Conservation (phyloP, 2,888 invertebrate species). For the Digitonthophagus gazella region DNA sequence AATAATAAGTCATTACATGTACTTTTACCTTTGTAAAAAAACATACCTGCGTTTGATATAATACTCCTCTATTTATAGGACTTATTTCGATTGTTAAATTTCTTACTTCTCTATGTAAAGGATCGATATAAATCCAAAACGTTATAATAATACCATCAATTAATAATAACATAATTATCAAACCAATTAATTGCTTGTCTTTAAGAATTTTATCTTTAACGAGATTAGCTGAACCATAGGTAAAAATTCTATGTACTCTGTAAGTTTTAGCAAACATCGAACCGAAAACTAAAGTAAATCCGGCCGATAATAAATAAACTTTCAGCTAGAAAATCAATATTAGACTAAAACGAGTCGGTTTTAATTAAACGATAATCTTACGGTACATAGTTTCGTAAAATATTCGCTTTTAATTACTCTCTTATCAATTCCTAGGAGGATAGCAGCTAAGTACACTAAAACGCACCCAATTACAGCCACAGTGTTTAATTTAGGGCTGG, state of each 20-base stretch:
- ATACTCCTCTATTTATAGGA: constrained; percentile 73
- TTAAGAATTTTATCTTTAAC: constrained; percentile 88
- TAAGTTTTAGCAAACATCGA: constrained; percentile 96
- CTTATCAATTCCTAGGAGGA: constrained; percentile 81
- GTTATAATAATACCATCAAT: constrained; percentile 82
- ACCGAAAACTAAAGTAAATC: constrained; percentile 88
- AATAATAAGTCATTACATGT: not conserved
- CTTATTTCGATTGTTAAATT: constrained; percentile 81
- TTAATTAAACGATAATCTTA: constrained; percentile 55
- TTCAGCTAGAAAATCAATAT: constrained; percentile 62
- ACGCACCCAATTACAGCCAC: constrained; percentile 89
- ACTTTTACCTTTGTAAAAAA: not conserved
- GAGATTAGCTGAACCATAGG: constrained; percentile 76
- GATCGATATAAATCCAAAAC: constrained; percentile 82
- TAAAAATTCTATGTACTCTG: constrained; percentile 87
- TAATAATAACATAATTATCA: constrained; percentile 77
- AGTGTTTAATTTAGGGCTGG: constrained; percentile 89
- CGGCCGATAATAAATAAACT: constrained; percentile 84
- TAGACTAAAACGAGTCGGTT: not conserved
- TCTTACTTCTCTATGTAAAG: constrained; percentile 80
- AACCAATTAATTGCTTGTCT: constrained; percentile 82
- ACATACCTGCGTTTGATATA: constrained; percentile 80
- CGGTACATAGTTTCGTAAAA: constrained; percentile 82
- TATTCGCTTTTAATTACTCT: constrained; percentile 68
- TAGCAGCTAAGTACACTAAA: constrained; percentile 85